Conservation (phyloP, 1,140 invertebrate species). For the Triops longicaudatus region DNA sequence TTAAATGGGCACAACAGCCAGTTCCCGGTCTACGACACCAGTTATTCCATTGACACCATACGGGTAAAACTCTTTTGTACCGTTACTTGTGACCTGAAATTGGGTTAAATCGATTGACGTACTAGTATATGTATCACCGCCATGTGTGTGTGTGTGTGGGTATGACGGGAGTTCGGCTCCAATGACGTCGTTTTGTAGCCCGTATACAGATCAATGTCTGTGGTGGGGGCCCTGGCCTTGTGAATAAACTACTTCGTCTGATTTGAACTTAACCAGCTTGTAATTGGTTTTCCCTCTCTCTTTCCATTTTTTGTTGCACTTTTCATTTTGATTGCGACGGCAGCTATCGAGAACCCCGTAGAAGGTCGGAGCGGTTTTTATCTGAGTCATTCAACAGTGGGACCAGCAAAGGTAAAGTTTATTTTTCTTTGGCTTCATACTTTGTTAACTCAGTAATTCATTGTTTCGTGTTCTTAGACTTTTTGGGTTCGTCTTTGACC, state of each 20-base stretch:
- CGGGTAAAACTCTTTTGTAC: neutral
- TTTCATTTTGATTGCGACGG: neutral
- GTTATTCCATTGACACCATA: slow-evolving; percentile 11
- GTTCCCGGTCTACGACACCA: neutral
- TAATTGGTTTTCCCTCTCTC: neutral
- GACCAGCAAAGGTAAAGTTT: neutral
- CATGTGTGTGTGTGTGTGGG: neutral
- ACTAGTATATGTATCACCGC: neutral
- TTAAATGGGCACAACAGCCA: neutral
- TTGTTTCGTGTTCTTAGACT: neutral
- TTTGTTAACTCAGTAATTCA: neutral
- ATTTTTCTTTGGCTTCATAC: neutral
- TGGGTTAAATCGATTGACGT: neutral
- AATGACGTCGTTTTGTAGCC: neutral
- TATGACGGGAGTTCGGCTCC: neutral
- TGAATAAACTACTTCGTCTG: neutral
- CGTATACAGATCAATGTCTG: slow-evolving; percentile 15
- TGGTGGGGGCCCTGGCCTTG: neutral
- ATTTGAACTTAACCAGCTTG: no score
- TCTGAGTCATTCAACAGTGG: neutral
- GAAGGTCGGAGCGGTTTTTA: neutral
- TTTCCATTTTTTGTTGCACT: neutral
- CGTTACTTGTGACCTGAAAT: slow-evolving; percentile 6
- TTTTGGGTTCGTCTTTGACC: neutral
- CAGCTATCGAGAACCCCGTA: neutral